These are phyloP conservation scores for Drosophila subobscura DNA, from an alignment of 1,140 invertebrate species.

Conservation along the genomic window DNA sequence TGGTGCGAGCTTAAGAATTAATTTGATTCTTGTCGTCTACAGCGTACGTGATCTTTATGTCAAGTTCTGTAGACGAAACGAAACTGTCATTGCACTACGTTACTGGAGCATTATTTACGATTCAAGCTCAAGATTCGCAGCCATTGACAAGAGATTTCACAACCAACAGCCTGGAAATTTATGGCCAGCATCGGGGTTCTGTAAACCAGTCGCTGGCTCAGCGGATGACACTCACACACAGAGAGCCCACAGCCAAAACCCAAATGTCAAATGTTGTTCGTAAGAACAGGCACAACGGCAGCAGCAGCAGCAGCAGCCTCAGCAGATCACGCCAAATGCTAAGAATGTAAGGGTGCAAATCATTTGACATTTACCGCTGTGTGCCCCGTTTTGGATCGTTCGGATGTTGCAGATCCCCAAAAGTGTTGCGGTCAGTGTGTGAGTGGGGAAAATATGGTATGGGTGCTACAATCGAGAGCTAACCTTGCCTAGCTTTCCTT, in stretches of 20 bases:
- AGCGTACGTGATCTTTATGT: conserved; percentile 69
- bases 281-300: conserved; percentile 46
- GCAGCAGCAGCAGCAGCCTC: neutral
- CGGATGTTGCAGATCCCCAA: conserved; percentile 19
- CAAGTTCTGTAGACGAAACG: conserved; percentile 49
- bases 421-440: conserved; percentile 50
- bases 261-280: conserved; percentile 75
- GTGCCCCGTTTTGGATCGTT: neutral
- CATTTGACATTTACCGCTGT: conserved; percentile 65
- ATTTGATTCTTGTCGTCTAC: conserved; percentile 27
- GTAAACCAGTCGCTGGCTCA: conserved; percentile 51
- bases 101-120: conserved; percentile 76
- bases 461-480: conserved; percentile 21
- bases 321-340: conserved; percentile 57
- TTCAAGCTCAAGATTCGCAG: conserved; percentile 75
- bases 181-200: conserved; percentile 58
- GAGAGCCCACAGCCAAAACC: conserved; percentile 1
- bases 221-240: conserved; percentile 25
- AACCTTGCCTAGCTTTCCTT: conserved; percentile 70
- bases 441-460: conserved; percentile 20
- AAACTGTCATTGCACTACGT: conserved; percentile 47
- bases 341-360: conserved; percentile 62
- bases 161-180: conserved; percentile 72
- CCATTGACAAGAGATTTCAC: conserved; percentile 73
- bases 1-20: conserved; percentile 8